Percentiles rank a stretch among this genome's conserved stretches.
phyloP scores from a whole-genome alignment of 2,888 invertebrate genomes.

The Latrodectus hesperus region DNA sequence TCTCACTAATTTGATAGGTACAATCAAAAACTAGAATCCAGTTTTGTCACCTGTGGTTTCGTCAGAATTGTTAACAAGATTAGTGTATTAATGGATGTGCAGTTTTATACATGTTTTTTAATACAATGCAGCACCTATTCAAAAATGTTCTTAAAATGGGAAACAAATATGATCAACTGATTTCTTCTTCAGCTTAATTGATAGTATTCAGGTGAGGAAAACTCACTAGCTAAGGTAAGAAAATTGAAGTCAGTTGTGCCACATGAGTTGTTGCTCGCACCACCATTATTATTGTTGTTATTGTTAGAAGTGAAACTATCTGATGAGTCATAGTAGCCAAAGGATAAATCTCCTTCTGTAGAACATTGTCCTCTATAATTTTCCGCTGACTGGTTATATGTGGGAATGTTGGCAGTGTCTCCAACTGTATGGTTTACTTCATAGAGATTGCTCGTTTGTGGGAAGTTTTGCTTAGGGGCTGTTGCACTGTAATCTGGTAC shows the following conservation, averaged over 20 bases:
- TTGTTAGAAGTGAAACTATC: slow-evolving; percentile 66
- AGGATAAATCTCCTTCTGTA: slow-evolving; percentile 61
- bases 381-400: slow-evolving; percentile 60
- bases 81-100: background rate
- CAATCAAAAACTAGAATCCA: background rate
- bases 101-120: slow-evolving; percentile 11
- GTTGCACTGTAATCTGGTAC: slow-evolving; percentile 70
- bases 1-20: too few relatives aligned
- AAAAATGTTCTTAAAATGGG: slow-evolving; percentile 30
- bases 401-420: slow-evolving; percentile 69
- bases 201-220: slow-evolving; percentile 90
- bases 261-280: slow-evolving; percentile 57
- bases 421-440: slow-evolving; percentile 65
- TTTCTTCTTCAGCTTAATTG: slow-evolving; percentile 80
- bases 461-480: slow-evolving; percentile 69
- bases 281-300: slow-evolving; percentile 62
- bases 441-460: slow-evolving; percentile 60
- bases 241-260: slow-evolving; percentile 86
- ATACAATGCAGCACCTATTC: slow-evolving; percentile 15
- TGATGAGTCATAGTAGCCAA: slow-evolving; percentile 68
- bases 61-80: background rate
- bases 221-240: slow-evolving; percentile 93
- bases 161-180: too few relatives aligned
- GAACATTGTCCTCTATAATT: slow-evolving; percentile 68
- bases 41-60: background rate